A percentile compares a stretch with the other conserved stretches of the same genome.
phyloP scores from a whole-genome alignment of 30 jellyfish, hydroid and myxozoan species.

The Hydractinia echinata region DNA sequence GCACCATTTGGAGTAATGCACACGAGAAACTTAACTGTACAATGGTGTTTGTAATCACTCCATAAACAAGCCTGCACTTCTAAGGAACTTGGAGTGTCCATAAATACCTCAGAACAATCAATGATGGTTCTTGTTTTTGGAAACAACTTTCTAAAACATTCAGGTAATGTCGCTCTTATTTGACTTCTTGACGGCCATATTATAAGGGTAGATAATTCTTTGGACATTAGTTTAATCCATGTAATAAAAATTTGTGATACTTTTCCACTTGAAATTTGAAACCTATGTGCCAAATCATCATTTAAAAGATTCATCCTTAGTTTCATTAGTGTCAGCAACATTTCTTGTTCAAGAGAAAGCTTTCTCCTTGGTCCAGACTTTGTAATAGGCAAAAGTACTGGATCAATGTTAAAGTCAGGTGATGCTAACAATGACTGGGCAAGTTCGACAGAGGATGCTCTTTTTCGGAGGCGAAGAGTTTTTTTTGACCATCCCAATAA shows the following conservation, averaged over 20 bases:
- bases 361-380: slow-evolving; percentile 47
- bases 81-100: slow-evolving; percentile 52
- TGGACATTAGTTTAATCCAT: slow-evolving; percentile 44
- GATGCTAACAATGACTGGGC: slow-evolving; percentile 19
- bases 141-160: slow-evolving; percentile 38
- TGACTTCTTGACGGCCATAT: slow-evolving; percentile 50
- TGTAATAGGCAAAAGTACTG: slow-evolving; percentile 32
- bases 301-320: slow-evolving; percentile 35
- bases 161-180: slow-evolving; percentile 37
- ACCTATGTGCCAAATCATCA: slow-evolving; percentile 56
- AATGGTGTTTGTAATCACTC: slow-evolving; percentile 54
- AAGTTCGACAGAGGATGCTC: slow-evolving; percentile 12
- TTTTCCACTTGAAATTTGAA: slow-evolving; percentile 37
- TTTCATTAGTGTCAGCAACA: slow-evolving; percentile 40
- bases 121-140: slow-evolving; percentile 40
- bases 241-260: slow-evolving; percentile 40
- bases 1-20: slow-evolving; percentile 56
- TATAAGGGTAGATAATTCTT: slow-evolving; percentile 39
- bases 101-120: slow-evolving; percentile 46
- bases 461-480: background rate
- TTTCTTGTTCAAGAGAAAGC: slow-evolving; percentile 49
- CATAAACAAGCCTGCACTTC: slow-evolving; percentile 39
- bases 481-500: slow-evolving; percentile 57
- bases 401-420: slow-evolving; percentile 13
- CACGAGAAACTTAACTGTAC: slow-evolving; percentile 42